A percentile compares a stretch with the other conserved stretches of the same genome.
phyloP scores from a whole-genome alignment of 2,113 vertebrate species.

The Caretta caretta region DNA sequence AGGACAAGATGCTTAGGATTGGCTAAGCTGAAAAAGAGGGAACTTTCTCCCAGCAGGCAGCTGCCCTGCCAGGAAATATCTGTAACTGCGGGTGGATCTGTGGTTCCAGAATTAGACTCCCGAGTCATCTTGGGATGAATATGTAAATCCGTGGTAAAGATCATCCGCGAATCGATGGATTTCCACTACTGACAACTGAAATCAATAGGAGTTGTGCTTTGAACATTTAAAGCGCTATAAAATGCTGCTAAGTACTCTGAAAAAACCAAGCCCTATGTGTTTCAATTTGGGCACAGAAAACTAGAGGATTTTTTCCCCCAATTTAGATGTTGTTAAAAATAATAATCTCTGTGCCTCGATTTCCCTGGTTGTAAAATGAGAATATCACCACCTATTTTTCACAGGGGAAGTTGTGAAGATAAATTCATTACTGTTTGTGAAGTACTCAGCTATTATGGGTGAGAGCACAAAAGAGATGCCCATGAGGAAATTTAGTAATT shows the following conservation, averaged over 20 bases:
- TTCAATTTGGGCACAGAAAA: neutral
- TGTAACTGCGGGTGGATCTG: too few relatives aligned
- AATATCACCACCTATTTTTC: neutral
- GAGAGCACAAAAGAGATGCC: neutral
- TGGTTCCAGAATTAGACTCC: too few relatives aligned
- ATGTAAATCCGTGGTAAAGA: too few relatives aligned
- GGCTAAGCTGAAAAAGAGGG: too few relatives aligned
- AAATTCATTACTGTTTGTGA: neutral
- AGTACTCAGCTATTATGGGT: neutral
- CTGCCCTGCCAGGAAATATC: too few relatives aligned
- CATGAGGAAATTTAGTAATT: neutral
- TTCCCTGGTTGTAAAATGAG: neutral
- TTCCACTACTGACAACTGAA: neutral
- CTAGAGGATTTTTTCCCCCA: neutral
- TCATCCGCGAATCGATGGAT: too few relatives aligned
- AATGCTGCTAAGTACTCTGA: neutral
- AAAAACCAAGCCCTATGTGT: neutral
- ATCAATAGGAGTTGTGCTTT: neutral
- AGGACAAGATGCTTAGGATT: too few relatives aligned
- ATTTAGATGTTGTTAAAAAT: neutral
- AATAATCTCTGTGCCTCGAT: neutral
- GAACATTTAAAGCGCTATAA: rapidly evolving
- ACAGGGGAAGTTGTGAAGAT: neutral
- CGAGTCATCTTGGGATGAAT: too few relatives aligned
- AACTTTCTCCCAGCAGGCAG: too few relatives aligned